phyloP scores from a whole-genome alignment of 2,797 vertebrate species.

The Gymnoscopelus microlampas region DNA sequence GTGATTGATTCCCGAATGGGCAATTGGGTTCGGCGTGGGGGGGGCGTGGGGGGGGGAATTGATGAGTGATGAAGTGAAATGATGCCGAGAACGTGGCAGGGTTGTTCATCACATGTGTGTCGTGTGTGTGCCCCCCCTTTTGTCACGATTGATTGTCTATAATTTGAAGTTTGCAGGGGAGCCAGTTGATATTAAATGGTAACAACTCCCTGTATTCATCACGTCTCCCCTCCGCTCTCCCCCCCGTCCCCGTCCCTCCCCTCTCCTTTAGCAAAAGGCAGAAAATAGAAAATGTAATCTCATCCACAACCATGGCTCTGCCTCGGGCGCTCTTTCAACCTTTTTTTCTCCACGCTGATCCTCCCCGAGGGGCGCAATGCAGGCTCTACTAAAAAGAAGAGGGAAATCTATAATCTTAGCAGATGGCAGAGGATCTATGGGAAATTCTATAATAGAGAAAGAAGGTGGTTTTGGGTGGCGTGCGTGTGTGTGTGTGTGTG shows the following conservation, averaged over 20 bases:
- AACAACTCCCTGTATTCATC: constrained; percentile 81
- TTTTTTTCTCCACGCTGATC: constrained; percentile 72
- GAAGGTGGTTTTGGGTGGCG: constrained; percentile 50
- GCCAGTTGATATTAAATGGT: constrained; percentile 81
- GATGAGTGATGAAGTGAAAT: constrained; percentile 79
- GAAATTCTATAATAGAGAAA: constrained; percentile 77
- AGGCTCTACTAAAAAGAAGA: constrained; percentile 75
- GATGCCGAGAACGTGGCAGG: constrained; percentile 71
- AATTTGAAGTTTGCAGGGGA: constrained; percentile 79
- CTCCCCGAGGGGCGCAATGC: constrained; percentile 73
- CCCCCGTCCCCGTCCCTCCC: constrained; percentile 8
- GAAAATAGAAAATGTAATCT: constrained; percentile 83
- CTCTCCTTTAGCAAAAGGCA: constrained; percentile 60
- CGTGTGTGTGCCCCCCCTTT: no score
- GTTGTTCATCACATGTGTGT: constrained; percentile 75
- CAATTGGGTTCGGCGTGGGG: constrained; percentile 53
- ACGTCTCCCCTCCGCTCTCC: constrained; percentile 17
- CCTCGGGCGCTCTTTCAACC: constrained; percentile 80
- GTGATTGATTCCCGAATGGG: constrained; percentile 74
- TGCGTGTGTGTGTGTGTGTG: not conserved
- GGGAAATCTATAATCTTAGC: constrained; percentile 82
- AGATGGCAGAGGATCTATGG: constrained; percentile 82
- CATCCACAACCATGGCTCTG: constrained; percentile 71
- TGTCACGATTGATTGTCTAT: constrained; percentile 77
- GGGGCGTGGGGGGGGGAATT: constrained; percentile 52